These are phyloP conservation scores for Jacana jacana DNA, from an alignment of 2,113 vertebrate genomes.

Conservation along the genomic window DNA sequence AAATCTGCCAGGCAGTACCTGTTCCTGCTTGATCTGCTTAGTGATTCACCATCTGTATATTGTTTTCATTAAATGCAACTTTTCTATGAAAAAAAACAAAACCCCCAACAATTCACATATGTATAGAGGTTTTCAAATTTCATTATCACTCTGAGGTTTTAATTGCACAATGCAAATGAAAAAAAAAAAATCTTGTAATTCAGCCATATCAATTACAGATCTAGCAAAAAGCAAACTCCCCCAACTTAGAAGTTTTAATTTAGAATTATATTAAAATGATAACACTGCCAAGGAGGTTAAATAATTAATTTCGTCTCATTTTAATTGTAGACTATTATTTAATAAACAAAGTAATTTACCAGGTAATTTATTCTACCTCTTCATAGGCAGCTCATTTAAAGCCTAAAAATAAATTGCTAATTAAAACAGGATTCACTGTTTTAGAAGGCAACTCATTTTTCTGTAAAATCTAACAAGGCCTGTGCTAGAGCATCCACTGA, in stretches of 20 bases:
- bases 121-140: conserved; percentile 27
- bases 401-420: conserved; percentile 73
- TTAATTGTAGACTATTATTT: conserved; percentile 74
- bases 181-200: conserved; percentile 54
- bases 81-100: not conserved
- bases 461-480: conserved; percentile 43
- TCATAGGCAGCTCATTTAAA: conserved; percentile 61
- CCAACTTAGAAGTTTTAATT: conserved; percentile 65
- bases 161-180: conserved; percentile 76
- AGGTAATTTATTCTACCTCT: conserved; percentile 70
- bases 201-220: conserved; percentile 71
- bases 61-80: conserved; percentile 60
- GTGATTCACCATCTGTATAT: conserved; percentile 48
- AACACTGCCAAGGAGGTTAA: conserved; percentile 63
- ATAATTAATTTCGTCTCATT: conserved; percentile 72
- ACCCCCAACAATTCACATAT: not conserved
- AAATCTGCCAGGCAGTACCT: conserved; percentile 47
- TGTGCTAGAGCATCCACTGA: not conserved
- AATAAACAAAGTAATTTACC: conserved; percentile 71
- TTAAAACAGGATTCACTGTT: conserved; percentile 63
- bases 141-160: conserved; percentile 66
- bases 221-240: conserved; percentile 54
- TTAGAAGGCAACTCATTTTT: conserved; percentile 66
- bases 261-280: conserved; percentile 71
- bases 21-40: conserved; percentile 40